phyloP scores from a whole-genome alignment of 2,888 invertebrate genomes.

The Drosophila neutralis region DNA sequence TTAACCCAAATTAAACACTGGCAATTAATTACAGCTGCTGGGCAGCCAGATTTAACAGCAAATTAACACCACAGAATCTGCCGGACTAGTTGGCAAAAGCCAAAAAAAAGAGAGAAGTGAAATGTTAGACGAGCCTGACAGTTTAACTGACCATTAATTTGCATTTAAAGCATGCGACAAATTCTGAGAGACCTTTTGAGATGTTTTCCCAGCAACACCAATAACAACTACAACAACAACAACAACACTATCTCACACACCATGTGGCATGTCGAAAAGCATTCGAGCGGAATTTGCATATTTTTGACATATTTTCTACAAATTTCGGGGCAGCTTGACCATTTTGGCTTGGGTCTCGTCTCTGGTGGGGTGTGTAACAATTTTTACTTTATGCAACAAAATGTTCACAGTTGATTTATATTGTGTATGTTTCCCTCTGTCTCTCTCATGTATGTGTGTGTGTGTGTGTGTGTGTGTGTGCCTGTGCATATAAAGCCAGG shows the following conservation, averaged over 20 bases:
- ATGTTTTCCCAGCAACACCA: conserved; percentile 48
- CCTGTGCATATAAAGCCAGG: conserved; percentile 17
- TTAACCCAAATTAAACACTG: conserved; percentile 80
- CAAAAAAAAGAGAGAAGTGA: conserved; percentile 29
- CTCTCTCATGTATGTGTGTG: not conserved
- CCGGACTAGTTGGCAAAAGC: conserved; percentile 2
- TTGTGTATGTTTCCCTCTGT: conserved; percentile 8
- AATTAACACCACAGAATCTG: conserved; percentile 80
- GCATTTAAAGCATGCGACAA: conserved; percentile 69
- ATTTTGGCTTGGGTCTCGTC: conserved; percentile 29
- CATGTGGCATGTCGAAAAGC: conserved; percentile 38
- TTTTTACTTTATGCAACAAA: conserved; percentile 61
- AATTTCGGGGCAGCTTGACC: conserved; percentile 62
- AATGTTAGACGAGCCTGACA: conserved; percentile 63
- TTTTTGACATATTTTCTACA: conserved; percentile 73
- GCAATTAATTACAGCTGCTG: conserved; percentile 76
- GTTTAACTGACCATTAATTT: conserved; percentile 81
- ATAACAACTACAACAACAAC: not conserved
- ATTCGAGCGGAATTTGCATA: conserved; percentile 65
- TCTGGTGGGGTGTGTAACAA: conserved; percentile 37
- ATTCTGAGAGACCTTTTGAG: conserved; percentile 49
- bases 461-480: conserved; percentile 18
- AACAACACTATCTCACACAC: conserved; percentile 29
- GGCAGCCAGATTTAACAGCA: conserved; percentile 78
- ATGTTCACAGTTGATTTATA: conserved; percentile 73